These are phyloP conservation scores for Rousettus madagascariensis DNA, from an alignment of 2,797 vertebrate species.

Conservation along the genomic window DNA sequence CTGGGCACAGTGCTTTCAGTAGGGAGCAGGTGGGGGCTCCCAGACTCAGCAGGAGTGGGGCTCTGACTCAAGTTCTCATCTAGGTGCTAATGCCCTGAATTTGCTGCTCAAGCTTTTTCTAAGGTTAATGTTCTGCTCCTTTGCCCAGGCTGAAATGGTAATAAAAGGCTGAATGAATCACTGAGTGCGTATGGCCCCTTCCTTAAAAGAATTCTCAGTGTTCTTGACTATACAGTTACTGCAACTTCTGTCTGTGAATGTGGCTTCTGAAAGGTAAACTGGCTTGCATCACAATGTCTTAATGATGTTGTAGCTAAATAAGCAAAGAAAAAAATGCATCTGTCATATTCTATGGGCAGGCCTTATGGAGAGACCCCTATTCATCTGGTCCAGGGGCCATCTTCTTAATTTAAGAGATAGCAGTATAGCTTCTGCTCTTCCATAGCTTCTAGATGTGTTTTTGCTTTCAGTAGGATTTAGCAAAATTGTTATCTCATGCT, in stretches of 20 bases:
- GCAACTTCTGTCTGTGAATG: not conserved
- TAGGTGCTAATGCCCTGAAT: not conserved
- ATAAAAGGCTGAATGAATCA: too few relatives aligned
- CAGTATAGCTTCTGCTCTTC: not conserved
- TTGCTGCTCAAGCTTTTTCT: not conserved
- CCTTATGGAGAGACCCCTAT: not conserved
- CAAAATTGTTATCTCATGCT: not conserved
- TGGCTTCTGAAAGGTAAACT: not conserved
- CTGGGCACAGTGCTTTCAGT: not conserved
- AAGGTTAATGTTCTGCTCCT: not conserved
- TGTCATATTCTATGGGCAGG: not conserved
- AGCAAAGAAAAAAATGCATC: not conserved
- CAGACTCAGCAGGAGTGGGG: not conserved
- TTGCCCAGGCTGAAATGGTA: not conserved
- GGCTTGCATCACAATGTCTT: not conserved
- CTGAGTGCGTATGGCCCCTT: not conserved
- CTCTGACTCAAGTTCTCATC: not conserved
- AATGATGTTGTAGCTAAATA: not conserved
- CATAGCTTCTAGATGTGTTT: not conserved
- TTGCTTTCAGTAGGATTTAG: constrained; percentile 5
- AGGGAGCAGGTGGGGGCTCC: not conserved
- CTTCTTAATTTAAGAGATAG: not conserved
- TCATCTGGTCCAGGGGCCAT: not conserved
- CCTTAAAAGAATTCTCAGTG: not conserved
- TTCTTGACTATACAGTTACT: not conserved